Evolutionary conservation across 2,113 vertebrate species (phyloP).

Genomic region (Furnarius figulus): DNA sequence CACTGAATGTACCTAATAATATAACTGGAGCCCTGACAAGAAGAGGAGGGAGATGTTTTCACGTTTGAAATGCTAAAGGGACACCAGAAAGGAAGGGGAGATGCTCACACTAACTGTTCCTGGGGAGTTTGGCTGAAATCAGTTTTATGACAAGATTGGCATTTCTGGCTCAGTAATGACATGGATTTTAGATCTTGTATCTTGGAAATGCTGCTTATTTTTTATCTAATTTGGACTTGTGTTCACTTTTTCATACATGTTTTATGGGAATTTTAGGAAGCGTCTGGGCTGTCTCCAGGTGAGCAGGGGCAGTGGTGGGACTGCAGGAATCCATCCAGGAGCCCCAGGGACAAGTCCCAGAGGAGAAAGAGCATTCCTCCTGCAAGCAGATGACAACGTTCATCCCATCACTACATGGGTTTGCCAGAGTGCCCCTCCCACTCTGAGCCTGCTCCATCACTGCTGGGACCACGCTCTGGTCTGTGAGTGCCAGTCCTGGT

Average conservation of each 20-base stretch:
- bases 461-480: fast-evolving
- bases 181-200: not conserved
- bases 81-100: not conserved
- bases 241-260: not conserved
- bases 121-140: not conserved
- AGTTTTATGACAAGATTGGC: fast-evolving
- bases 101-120: fast-evolving
- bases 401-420: not conserved
- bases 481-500: not conserved
- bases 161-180: not conserved
- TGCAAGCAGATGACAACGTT: not conserved
- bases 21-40: not conserved
- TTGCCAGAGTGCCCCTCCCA: not conserved
- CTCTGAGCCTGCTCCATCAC: not conserved
- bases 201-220: not conserved
- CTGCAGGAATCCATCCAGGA: not conserved
- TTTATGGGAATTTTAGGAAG: not conserved
- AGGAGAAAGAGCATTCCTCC: not conserved
- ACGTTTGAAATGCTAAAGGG: not conserved
- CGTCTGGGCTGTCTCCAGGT: fast-evolving
- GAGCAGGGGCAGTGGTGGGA: not conserved
- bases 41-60: not conserved
- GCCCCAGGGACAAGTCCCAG: not conserved
- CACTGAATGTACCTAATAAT: not conserved
- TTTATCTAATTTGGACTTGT: not conserved